Evolutionary conservation across 2,888 invertebrate species (phyloP).

Genomic region (Drosophila ustulata): DNA sequence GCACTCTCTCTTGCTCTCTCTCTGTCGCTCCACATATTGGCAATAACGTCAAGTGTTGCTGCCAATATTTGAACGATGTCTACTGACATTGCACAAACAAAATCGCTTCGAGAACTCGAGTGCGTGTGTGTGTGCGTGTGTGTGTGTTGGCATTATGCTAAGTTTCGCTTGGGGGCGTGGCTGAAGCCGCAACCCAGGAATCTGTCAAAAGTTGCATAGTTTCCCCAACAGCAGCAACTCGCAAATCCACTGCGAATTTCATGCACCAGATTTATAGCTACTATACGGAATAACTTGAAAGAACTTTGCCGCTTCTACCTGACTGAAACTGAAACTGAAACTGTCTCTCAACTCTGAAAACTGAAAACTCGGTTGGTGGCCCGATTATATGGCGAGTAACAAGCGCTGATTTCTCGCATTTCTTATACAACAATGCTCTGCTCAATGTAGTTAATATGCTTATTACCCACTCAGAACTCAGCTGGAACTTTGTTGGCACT

Average conservation of each 20-base stretch:
- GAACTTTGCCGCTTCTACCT: conserved; percentile 6
- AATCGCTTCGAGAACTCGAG: conserved; percentile 8
- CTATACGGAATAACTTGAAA: conserved; percentile 8
- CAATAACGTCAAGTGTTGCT: conserved; percentile 80
- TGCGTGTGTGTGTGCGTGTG: conserved; percentile 6
- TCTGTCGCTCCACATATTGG: conserved; percentile 65
- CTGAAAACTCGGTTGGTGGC: conserved; percentile 1
- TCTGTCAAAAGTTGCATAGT: conserved; percentile 65
- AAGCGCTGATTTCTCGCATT: background rate
- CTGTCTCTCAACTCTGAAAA: background rate
- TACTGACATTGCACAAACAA: conserved; percentile 54
- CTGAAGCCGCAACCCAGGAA: conserved; percentile 32
- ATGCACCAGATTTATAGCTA: conserved; percentile 27
- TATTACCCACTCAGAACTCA: background rate
- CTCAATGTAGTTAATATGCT: background rate
- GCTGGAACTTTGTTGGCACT: background rate
- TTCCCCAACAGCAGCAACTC: conserved; percentile 22
- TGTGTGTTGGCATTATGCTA: conserved; percentile 42
- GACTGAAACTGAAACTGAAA: background rate
- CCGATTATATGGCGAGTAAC: background rate
- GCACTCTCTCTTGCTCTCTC: conserved; percentile 1
- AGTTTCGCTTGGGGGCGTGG: conserved; percentile 12
- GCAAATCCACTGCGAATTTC: conserved; percentile 39
- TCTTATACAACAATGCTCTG: background rate
- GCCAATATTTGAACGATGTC: conserved; percentile 70